Evolutionary conservation across 92 coral and sea anemone species (phyloP).

Genomic region (Parazoanthus atlanticus): DNA sequence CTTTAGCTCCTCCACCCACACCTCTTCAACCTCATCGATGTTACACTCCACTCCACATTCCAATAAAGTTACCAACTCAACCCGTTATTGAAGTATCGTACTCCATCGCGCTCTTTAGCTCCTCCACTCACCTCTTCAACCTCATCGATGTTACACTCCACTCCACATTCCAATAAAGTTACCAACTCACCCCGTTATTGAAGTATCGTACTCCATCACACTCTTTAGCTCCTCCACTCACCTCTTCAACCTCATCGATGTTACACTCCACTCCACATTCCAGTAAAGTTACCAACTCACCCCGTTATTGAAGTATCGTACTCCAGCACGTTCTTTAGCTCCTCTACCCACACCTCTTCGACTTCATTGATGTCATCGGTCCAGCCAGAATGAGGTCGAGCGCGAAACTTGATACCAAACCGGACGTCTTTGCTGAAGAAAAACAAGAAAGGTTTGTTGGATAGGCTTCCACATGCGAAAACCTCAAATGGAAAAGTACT

Average conservation of each 20-base stretch:
- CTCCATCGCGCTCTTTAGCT: constrained; percentile 62
- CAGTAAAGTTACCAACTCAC: constrained; percentile 38
- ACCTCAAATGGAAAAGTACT: too few relatives aligned
- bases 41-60: neutral
- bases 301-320: constrained; percentile 72
- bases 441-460: neutral
- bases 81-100: constrained; percentile 73
- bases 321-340: constrained; percentile 64
- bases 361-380: constrained; percentile 57
- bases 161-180: neutral
- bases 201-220: constrained; percentile 58
- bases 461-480: too few relatives aligned
- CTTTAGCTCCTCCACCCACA: constrained; percentile 79
- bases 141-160: constrained; percentile 35
- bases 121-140: constrained; percentile 79
- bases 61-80: constrained; percentile 43
- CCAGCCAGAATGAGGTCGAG: constrained; percentile 90
- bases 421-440: constrained; percentile 79
- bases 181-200: constrained; percentile 80
- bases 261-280: neutral
- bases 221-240: constrained; percentile 75
- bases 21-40: constrained; percentile 64
- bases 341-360: constrained; percentile 83
- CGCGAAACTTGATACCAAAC: constrained; percentile 86
- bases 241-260: constrained; percentile 64